Conservation (phyloP, 1,140 invertebrate species). For the Lepidurus couesii region DNA sequence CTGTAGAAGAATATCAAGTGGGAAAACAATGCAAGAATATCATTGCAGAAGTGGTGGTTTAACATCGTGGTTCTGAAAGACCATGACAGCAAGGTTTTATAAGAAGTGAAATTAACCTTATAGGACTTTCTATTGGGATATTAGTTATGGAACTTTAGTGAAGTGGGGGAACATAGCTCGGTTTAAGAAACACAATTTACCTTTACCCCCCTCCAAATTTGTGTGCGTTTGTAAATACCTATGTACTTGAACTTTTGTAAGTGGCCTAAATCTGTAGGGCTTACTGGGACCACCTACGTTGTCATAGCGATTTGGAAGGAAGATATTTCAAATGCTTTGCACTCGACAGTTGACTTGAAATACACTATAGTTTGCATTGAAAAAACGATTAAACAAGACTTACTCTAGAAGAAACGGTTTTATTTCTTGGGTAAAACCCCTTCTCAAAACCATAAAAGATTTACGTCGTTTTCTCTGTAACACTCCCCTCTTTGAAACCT, state of each 20-base stretch:
- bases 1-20: not conserved
- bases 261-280: not conserved
- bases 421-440: conserved; percentile 18
- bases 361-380: conserved; percentile 22
- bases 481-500: not conserved
- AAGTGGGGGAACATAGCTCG: not conserved
- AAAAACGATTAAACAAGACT: not conserved
- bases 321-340: conserved; percentile 11
- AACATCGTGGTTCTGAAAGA: not conserved
- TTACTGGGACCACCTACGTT: conserved; percentile 18
- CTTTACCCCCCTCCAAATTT: not conserved
- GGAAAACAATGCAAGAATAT: not conserved
- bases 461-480: not conserved
- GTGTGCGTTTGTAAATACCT: conserved; percentile 16
- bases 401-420: conserved; percentile 1
- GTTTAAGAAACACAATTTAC: not conserved
- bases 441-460: conserved; percentile 22
- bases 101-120: not conserved
- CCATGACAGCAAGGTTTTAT: not conserved
- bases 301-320: conserved; percentile 8
- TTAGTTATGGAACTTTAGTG: not conserved
- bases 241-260: conserved; percentile 6
- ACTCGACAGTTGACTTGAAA: conserved; percentile 19
- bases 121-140: not conserved
- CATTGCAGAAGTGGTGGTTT: not conserved